Percentiles rank a stretch among this genome's conserved stretches.
Conservation (phyloP, 2,113 vertebrate species). For the Peromyscus maniculatus region DNA sequence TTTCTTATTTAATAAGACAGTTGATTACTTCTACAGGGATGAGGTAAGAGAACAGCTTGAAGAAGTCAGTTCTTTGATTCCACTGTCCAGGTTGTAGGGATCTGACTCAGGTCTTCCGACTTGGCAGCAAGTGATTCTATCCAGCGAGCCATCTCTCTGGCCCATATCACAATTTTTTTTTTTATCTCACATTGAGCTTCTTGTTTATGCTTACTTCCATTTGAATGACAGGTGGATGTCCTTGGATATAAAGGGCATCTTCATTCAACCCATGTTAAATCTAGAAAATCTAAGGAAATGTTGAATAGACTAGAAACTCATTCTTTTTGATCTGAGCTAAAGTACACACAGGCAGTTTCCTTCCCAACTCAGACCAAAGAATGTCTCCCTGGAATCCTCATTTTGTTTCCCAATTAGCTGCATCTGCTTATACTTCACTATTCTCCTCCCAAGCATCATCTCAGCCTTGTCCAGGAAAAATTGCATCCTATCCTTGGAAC, state of each 20-base stretch:
- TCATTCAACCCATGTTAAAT: neutral
- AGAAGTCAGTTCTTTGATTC: neutral
- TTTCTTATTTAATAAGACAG: no score
- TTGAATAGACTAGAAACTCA: neutral
- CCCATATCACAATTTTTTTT: neutral
- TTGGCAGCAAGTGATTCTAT: neutral
- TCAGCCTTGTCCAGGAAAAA: neutral
- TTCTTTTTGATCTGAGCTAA: conserved; percentile 14
- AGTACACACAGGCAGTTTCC: neutral
- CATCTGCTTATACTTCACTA: neutral
- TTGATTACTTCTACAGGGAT: no score
- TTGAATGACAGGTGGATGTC: neutral
- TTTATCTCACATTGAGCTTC: neutral
- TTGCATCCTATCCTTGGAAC: neutral
- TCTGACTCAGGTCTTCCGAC: neutral
- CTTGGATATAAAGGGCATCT: neutral
- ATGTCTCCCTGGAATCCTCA: neutral
- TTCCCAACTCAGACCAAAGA: neutral
- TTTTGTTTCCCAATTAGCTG: neutral
- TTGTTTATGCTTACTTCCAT: neutral
- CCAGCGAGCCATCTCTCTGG: neutral
- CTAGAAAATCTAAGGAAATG: neutral
- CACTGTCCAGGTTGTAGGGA: neutral
- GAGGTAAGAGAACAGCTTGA: neutral
- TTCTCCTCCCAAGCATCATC: neutral